Evolutionary conservation across 2,113 vertebrate species (phyloP), one percentile per base, ranked within the genome.

Genomic region (Cichladusa arquata): DNA sequence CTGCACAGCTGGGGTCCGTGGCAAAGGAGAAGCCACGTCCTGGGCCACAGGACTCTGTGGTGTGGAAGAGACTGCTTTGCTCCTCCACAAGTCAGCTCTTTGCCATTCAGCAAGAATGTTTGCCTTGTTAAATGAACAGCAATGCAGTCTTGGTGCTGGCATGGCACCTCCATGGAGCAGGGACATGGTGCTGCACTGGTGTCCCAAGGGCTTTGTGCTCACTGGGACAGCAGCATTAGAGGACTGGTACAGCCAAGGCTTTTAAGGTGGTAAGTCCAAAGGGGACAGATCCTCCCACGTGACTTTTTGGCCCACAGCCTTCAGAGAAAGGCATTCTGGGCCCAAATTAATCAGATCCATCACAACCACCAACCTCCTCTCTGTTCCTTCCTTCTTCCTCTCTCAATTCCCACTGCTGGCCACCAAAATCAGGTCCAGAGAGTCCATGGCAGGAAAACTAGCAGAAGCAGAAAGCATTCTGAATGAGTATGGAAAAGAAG

Each of bases 331-430:
- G 65, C 17, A 33, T 71, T 81, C 51, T 58, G 67, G 77, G 92
- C 64, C 67, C 56, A 81, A 38, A 90, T 48, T 29, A 67, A 47
- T 72, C 2, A 0, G 47, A 87, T 83, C 70, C 19, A 19, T 85
- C 60, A 73, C 64, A 95, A 93, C 90, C 60, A 66, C 85, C 85
- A 90, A 38, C 76, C 79, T 93, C 91, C 26, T 95, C 79, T 95
- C 81, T 83, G 66, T 45, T 92, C 47, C 54, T 87, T 95, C 77
- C 25, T 87, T 87, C 87, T 71, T 92, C 57, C 38, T 78, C 66
- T 92, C 74, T 77, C 67, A 60, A 0, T 82, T 86, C 33, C 50
- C 58, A 76, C 36, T 51, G 28, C 29, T 80, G 81, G 42, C 86
- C 54, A 57, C 53, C 36, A 83, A 66, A 76, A 87, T 5, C 40